These are phyloP conservation scores for Busseola fusca DNA, from an alignment of 2,888 invertebrate genomes.

Conservation along the genomic window DNA sequence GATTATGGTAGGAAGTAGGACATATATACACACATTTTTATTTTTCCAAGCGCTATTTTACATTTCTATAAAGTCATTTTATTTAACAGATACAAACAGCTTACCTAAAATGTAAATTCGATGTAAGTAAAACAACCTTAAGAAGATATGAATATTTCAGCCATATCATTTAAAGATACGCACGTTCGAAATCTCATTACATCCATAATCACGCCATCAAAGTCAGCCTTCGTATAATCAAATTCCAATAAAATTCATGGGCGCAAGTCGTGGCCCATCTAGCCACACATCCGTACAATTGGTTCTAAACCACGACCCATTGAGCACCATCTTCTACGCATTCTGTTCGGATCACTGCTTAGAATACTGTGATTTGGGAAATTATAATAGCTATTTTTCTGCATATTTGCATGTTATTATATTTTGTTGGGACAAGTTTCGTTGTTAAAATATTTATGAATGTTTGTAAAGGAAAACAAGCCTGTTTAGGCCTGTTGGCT, in stretches of 20 bases:
- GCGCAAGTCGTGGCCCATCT: slow-evolving; percentile 60
- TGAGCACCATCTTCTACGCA: slow-evolving; percentile 69
- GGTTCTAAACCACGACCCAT: slow-evolving; percentile 72
- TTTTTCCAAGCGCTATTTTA: not conserved
- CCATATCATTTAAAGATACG: slow-evolving; percentile 13
- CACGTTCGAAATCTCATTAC: slow-evolving; percentile 59
- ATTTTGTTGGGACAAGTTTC: slow-evolving; percentile 5
- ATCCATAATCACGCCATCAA: slow-evolving; percentile 66
- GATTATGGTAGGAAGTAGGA: no score
- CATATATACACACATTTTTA: no score
- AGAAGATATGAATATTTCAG: not conserved
- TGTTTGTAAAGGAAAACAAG: slow-evolving; percentile 10
- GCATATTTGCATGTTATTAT: slow-evolving; percentile 36
- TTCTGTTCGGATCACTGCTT: slow-evolving; percentile 53
- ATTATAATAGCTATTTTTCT: slow-evolving; percentile 29
- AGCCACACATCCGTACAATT: slow-evolving; percentile 63
- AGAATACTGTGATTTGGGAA: slow-evolving; percentile 29
- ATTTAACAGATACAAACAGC: not conserved
- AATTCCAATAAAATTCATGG: slow-evolving; percentile 77
- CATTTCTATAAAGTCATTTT: not conserved
- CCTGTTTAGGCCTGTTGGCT: not conserved
- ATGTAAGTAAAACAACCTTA: not conserved
- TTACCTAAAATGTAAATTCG: not conserved
- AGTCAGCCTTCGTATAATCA: slow-evolving; percentile 68
- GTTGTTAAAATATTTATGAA: slow-evolving; percentile 23